Base-by-base conservation (phyloP, 1,140 invertebrate species). In the Chrysopa pallens region DNA sequence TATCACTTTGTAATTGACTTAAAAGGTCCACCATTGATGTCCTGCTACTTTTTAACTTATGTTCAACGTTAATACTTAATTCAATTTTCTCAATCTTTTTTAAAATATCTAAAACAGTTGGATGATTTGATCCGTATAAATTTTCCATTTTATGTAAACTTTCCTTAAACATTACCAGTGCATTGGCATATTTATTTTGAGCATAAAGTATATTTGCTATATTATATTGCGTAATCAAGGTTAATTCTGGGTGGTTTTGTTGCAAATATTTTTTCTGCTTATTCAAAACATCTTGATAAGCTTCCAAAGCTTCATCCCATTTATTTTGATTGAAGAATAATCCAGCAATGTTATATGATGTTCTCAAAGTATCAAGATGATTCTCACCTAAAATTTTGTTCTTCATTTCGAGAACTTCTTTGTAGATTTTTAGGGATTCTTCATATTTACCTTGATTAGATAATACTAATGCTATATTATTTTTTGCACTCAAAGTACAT, bases 361-460 rank as follows among this genome's bases (percentile, higher is more conserved):
- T 46, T 38, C 45, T 54, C 5, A 57, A 28, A 7, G 55, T 56
- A 40, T 54, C 51, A 5, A 45, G 12, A 43, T 57, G 47, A 42
- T 47, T 39, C 3, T 8, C 8, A 6, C 57, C 57, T 15, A 58
- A 42, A 38, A 49, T 33, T 4, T 38, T 39, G 39, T 47, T 49
- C 11, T 41, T 46, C 1, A 39, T 45, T 29, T 51, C 36, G n/a
- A 48, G 50, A 15, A 56, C 49, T 41, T 48, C 35, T 44, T 46
- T 35, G 41, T 40, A 53, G 6, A 52, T 41, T 35, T 40, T 36
- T 39, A 57, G 38, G 6, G 57, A 41, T 35, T 56, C 51, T 35
- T 57, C 42, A 40, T 43, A 39, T 37, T 50, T 51, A 8, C 41
- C 48, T 46, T 48, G 40, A 4, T 46, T 38, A 14, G 31, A 23